These are phyloP conservation scores for Tragelaphus scriptus DNA, from an alignment of 2,113 vertebrate genomes.

Conservation along the genomic window DNA sequence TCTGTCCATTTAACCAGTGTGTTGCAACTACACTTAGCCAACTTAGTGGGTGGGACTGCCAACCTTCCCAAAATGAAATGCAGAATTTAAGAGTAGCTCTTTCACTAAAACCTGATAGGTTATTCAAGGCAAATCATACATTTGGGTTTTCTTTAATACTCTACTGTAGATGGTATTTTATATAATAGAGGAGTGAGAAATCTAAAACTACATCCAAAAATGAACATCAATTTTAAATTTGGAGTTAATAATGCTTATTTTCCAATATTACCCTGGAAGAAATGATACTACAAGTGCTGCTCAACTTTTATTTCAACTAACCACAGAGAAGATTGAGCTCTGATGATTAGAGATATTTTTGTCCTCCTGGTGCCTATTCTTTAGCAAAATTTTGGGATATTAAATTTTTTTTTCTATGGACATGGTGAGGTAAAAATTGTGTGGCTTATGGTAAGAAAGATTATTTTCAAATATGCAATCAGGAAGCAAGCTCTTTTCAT, in stretches of 20 bases:
- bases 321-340: neutral
- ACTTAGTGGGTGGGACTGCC: neutral
- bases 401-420: neutral
- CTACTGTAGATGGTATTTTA: neutral
- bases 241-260: neutral
- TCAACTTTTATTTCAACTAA: neutral
- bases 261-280: neutral
- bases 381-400: neutral
- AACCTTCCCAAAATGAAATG: neutral
- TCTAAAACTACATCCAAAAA: neutral
- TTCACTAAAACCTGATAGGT: neutral
- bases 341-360: neutral
- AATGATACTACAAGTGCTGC: neutral
- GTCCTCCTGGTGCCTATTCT: neutral
- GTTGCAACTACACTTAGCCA: neutral
- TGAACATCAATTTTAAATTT: neutral
- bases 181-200: neutral
- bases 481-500: slow-evolving; percentile 36
- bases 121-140: neutral
- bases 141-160: neutral
- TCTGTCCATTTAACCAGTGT: neutral
- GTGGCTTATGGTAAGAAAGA: neutral
- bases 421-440: neutral
- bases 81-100: neutral
- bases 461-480: neutral